Evolutionary conservation across 2,888 invertebrate species (phyloP).

Genomic region (Pecten maximus): DNA sequence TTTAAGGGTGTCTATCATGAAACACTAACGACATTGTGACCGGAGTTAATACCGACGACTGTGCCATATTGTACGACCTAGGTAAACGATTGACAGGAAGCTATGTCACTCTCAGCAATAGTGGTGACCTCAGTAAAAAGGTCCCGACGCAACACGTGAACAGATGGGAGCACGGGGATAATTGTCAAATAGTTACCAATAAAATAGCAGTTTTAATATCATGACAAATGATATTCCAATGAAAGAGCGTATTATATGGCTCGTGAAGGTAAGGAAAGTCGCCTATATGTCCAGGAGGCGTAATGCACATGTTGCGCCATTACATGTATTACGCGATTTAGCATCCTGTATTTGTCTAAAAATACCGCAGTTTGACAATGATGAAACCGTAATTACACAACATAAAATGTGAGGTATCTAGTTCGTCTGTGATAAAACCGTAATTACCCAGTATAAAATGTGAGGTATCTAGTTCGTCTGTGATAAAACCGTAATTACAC

Average conservation of each 20-base stretch:
- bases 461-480: no score
- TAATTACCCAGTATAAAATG: no score
- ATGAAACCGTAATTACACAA: neutral
- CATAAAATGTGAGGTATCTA: no score
- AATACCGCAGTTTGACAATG: neutral
- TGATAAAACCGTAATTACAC: no score
- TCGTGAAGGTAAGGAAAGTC: neutral
- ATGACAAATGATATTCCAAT: constrained; percentile 11
- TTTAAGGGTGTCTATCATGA: neutral
- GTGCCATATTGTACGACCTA: neutral
- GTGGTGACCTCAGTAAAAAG: neutral
- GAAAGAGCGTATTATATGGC: neutral
- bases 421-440: no score
- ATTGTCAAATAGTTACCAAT: neutral
- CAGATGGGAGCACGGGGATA: constrained; percentile 4
- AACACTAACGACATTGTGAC: neutral
- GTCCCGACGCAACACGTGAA: neutral
- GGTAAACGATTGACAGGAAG: neutral
- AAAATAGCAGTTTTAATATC: neutral
- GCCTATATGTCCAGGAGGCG: neutral
- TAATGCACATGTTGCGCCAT: neutral
- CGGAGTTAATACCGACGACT: neutral
- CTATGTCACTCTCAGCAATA: neutral
- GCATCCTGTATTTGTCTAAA: neutral
- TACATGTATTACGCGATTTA: neutral